Conservation (phyloP, 2,113 vertebrate species). For the Chloropsis hardwickii region DNA sequence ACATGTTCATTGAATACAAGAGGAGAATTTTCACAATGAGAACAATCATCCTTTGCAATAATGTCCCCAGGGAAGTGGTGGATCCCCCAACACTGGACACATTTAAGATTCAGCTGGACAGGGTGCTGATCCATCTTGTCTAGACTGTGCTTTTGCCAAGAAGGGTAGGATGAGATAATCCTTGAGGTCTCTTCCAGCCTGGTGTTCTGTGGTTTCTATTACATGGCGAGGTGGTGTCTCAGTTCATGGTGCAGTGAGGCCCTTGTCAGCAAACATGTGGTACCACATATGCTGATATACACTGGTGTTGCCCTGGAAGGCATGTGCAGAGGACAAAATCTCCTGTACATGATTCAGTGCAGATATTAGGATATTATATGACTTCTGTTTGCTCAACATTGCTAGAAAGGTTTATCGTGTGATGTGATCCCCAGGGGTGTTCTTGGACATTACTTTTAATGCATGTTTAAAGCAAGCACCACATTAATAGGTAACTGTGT, state of each 20-base stretch:
- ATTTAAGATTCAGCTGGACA: background rate
- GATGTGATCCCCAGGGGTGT: background rate
- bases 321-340: background rate
- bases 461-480: background rate
- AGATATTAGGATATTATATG: background rate
- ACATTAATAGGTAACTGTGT: background rate
- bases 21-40: background rate
- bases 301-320: background rate
- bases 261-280: background rate
- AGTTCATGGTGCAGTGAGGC: background rate
- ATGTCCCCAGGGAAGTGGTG: background rate
- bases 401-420: background rate
- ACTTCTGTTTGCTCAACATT: background rate
- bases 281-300: background rate
- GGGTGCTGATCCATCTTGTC: background rate
- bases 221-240: accelerated
- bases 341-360: background rate
- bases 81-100: background rate
- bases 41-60: background rate
- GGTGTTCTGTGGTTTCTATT: background rate
- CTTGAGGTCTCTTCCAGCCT: background rate
- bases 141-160: background rate
- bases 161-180: background rate
- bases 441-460: background rate
- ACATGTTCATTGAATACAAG: background rate